These are phyloP conservation scores for Caenorhabditis japonica DNA, from an alignment of 2,888 invertebrate genomes.

Conservation along the genomic window DNA sequence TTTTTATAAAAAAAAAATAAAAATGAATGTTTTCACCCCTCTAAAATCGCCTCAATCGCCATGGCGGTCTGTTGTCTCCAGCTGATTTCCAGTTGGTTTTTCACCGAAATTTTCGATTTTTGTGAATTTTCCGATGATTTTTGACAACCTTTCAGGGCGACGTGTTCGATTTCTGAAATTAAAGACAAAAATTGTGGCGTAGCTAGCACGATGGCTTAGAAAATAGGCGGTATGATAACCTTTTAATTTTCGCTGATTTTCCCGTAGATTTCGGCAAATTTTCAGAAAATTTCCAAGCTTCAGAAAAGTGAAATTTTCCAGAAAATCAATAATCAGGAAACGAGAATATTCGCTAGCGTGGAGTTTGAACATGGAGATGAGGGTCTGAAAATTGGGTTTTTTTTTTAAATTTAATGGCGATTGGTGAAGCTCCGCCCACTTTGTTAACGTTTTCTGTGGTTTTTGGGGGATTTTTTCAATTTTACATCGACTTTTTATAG, in stretches of 20 bases:
- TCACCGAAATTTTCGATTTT: background rate
- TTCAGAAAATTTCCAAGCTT: slow-evolving; percentile 1
- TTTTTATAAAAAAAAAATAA: background rate
- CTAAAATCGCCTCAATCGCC: slow-evolving; percentile 24
- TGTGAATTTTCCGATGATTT: background rate
- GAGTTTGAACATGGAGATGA: slow-evolving; percentile 26
- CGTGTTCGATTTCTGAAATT: slow-evolving; percentile 5
- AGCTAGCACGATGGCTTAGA: background rate
- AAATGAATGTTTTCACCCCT: slow-evolving; percentile 9
- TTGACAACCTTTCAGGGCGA: slow-evolving; percentile 16
- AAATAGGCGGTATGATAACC: too few relatives aligned
- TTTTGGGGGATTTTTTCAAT: too few relatives aligned
- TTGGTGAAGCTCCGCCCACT: too few relatives aligned
- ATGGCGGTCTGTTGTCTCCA: slow-evolving; percentile 30
- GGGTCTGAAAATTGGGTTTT: slow-evolving; percentile 17
- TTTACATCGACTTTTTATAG: too few relatives aligned
- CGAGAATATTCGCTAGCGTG: slow-evolving; percentile 44
- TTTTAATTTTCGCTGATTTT: slow-evolving; percentile 3
- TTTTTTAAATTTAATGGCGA: too few relatives aligned
- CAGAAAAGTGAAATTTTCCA: slow-evolving; percentile 15
- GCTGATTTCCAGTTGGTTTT: slow-evolving; percentile 6
- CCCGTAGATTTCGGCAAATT: background rate
- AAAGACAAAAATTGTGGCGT: background rate
- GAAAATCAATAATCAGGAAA: slow-evolving; percentile 7
- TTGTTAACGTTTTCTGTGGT: too few relatives aligned